Percentiles rank a stretch among this genome's conserved stretches.
These are phyloP conservation scores for Sus cebifrons DNA, from an alignment of 2,797 vertebrate genomes.

Conservation along the genomic window DNA sequence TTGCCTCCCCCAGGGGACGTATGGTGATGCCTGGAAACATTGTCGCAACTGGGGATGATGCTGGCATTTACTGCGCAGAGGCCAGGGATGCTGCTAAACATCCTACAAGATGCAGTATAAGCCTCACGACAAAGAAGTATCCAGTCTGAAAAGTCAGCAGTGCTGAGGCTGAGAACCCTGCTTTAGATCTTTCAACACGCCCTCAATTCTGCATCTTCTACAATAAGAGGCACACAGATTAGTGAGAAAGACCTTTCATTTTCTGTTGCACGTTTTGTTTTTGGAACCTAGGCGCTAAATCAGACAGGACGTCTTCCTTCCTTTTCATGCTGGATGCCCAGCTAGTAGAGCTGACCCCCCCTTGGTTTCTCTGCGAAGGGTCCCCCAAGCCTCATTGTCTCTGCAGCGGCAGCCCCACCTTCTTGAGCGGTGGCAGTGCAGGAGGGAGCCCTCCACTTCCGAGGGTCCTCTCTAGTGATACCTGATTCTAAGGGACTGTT, in stretches of 20 bases:
- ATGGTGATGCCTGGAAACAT: background rate
- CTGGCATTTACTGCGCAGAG: background rate
- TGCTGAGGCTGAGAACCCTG: background rate
- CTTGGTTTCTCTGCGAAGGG: background rate
- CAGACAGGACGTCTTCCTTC: background rate
- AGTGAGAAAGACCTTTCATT: background rate
- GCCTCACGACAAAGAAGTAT: background rate
- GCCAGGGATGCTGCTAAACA: background rate
- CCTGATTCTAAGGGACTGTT: background rate
- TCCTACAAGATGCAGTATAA: background rate
- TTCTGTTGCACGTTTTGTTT: background rate
- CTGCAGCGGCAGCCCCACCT: background rate
- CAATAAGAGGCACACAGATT: background rate
- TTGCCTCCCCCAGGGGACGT: background rate
- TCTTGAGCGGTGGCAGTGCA: background rate
- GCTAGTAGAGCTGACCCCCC: background rate
- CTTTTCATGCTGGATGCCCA: background rate
- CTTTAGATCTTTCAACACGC: background rate
- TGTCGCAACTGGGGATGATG: background rate
- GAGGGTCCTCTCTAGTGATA: background rate
- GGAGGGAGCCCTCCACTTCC: background rate
- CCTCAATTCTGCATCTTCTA: background rate
- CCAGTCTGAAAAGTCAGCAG: background rate
- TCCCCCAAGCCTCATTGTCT: background rate
- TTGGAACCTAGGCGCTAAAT: background rate